Percentiles rank a stretch among this genome's conserved stretches.
These are phyloP conservation scores for Rhyzopertha dominica DNA, from an alignment of 1,140 invertebrate species.

Conservation along the genomic window DNA sequence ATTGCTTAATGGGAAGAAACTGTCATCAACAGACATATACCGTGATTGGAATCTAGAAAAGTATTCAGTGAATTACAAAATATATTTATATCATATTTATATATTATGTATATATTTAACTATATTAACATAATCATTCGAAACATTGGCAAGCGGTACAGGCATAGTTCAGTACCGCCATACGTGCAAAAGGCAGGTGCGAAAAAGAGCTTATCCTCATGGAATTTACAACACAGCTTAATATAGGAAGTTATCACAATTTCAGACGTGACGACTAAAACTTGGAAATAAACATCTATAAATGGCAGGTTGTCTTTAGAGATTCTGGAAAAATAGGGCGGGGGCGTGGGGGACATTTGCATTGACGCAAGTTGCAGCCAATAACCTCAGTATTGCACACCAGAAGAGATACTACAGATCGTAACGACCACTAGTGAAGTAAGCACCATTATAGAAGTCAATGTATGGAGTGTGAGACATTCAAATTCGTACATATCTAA, in stretches of 20 bases:
- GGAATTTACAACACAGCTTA: conserved; percentile 18
- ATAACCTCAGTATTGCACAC: background rate
- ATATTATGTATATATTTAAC: conserved; percentile 29
- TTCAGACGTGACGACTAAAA: conserved; percentile 20
- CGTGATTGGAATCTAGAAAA: conserved; percentile 35
- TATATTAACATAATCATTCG: conserved; percentile 28
- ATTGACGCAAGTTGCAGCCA: background rate
- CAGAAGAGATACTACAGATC: conserved; percentile 18
- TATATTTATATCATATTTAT: conserved; percentile 30
- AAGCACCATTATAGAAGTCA: conserved; percentile 14
- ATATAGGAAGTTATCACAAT: conserved; percentile 22
- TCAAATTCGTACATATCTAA: no score
- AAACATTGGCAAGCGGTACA: conserved; percentile 30
- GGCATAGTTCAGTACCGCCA: conserved; percentile 24
- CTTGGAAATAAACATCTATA: conserved; percentile 16
- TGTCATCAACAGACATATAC: conserved; percentile 34
- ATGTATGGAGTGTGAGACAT: no score
- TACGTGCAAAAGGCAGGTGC: conserved; percentile 32
- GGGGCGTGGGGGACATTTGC: conserved; percentile 4
- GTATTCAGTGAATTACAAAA: conserved; percentile 32
- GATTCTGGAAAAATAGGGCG: background rate
- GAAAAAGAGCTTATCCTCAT: conserved; percentile 22
- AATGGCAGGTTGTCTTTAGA: conserved; percentile 7
- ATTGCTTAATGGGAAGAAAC: conserved; percentile 34
- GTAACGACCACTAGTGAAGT: conserved; percentile 12